Evolutionary conservation across 2,113 vertebrate genomes (phyloP), one percentile per base, ranked within the genome.

Genomic region (Lepus americanus): DNA sequence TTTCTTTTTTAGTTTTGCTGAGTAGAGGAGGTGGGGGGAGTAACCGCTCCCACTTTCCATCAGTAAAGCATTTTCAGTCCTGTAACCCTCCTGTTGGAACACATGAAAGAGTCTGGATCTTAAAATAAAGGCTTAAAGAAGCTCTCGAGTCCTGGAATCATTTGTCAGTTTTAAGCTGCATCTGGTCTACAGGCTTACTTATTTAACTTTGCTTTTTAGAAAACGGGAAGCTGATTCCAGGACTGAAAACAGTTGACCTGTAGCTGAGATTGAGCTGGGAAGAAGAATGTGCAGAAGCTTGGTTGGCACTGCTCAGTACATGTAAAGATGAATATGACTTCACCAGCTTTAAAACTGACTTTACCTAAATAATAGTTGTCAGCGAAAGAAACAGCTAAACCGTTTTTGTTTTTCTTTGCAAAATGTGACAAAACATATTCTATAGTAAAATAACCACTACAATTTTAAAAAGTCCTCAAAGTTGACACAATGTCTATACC

Each of bases 81-180:
- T 94, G 82, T 90, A 90, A 80, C 74, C 31, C 92, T 92, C 92
- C 89, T 76, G 91, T 81, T 94, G 85, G 94, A 96, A 95, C 59
- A 90, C 64, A 85, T 72, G 55, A 88, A 77, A 95, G 92, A 88
- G 69, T 76, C 49, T 44, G 49, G 33, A 20, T 90, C 95, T 97
- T 96, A 96, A 95, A 96, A 97, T 92, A 96, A 74, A 94, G 70
- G 17, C 74, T 94, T 83, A 81, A 76, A 90, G 81, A 72, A 92
- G 74, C 92, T 92, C 92, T 92, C 73, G 77, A 94, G 63, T 74
- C 90, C 82, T 92, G 76, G 86, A 92, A 95, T 95, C 74, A 94
- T 97, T 76, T 91, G 78, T 61, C 88, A 89, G 66, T 87, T 97
- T 95, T 77, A 95, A 76, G 80, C 70, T 76, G 89, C 93, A 91